A percentile compares a stretch with the other conserved stretches of the same genome.
Conservation (phyloP, 2,113 vertebrate species). For the Elephas maximus region DNA sequence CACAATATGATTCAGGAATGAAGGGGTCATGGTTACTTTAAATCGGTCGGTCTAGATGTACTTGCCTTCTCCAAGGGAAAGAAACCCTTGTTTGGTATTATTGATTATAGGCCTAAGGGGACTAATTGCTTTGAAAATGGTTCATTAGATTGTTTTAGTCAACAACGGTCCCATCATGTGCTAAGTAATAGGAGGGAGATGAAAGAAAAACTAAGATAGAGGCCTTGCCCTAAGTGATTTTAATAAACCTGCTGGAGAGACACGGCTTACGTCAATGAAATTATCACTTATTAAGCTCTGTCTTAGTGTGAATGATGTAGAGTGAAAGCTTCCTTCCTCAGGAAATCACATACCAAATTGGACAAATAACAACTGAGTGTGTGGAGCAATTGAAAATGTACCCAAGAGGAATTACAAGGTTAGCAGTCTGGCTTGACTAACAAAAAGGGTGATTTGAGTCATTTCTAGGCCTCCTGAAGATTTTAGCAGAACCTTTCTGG, state of each 20-base stretch:
- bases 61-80: background rate
- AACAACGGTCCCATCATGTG: background rate
- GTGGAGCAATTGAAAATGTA: background rate
- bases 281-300: background rate
- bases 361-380: slow-evolving; percentile 31
- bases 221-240: background rate
- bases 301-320: background rate
- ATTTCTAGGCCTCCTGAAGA: background rate
- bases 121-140: background rate
- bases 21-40: background rate
- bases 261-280: slow-evolving; percentile 10
- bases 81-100: background rate
- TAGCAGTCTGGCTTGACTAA: background rate
- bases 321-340: slow-evolving; percentile 27
- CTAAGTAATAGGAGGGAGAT: background rate
- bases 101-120: background rate
- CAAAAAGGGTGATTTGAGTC: background rate
- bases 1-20: background rate
- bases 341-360: slow-evolving; percentile 44
- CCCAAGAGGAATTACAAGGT: background rate
- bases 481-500: background rate
- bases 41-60: background rate
- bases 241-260: background rate
- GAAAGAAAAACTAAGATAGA: background rate
- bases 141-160: background rate